phyloP scores from a whole-genome alignment of 2,113 vertebrate species.

The Triplophysa tibetana region DNA sequence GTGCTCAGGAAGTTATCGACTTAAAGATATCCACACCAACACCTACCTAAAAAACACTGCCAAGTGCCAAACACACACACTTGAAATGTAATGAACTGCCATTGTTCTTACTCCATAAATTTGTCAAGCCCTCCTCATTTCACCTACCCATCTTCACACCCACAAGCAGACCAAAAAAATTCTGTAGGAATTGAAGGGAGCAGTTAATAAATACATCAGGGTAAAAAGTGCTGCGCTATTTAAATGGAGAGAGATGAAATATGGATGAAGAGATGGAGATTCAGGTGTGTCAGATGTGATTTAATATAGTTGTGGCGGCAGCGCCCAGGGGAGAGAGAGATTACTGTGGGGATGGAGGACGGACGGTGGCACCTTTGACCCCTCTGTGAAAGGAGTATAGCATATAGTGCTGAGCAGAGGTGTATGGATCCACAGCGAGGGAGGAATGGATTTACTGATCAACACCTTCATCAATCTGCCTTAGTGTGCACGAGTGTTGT shows the following conservation, averaged over 20 bases:
- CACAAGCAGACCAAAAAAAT: conserved; percentile 66
- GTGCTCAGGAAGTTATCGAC: conserved; percentile 63
- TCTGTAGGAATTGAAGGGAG: too few relatives aligned
- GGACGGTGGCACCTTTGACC: conserved; percentile 82
- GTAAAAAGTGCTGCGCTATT: conserved; percentile 92
- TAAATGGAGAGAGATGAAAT: conserved; percentile 92
- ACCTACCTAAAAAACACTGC: conserved; percentile 61
- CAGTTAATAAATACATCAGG: conserved; percentile 97
- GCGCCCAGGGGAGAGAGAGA: conserved; percentile 67
- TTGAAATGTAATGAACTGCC: conserved; percentile 82
- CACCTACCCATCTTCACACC: conserved; percentile 39
- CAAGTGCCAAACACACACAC: conserved; percentile 64
- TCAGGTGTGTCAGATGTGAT: conserved; percentile 95
- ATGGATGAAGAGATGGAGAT: conserved; percentile 91
- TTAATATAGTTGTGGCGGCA: conserved; percentile 84
- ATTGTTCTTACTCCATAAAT: conserved; percentile 94
- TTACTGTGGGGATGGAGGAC: conserved; percentile 78
- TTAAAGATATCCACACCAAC: conserved; percentile 54
- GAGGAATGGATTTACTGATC: conserved; percentile 83
- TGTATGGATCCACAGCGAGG: conserved; percentile 83
- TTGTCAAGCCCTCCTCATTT: conserved; percentile 92
- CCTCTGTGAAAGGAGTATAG: conserved; percentile 83
- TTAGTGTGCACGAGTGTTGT: conserved; percentile 25
- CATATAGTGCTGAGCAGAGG: conserved; percentile 83
- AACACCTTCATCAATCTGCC: conserved; percentile 53